Base-by-base conservation (phyloP, 1,140 invertebrate species). In the Drosophila insularis region DNA sequence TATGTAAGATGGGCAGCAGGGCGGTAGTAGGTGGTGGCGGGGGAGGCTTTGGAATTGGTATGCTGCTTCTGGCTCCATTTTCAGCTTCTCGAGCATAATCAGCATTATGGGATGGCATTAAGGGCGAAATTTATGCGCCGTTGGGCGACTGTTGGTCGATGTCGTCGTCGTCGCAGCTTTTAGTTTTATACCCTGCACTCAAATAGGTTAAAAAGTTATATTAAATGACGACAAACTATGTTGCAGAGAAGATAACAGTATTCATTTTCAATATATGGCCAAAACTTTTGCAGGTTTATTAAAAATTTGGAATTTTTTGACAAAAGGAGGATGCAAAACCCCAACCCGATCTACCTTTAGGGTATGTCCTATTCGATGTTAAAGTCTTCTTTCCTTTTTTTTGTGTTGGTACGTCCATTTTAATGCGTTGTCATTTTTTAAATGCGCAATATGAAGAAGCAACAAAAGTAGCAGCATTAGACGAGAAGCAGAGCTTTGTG, bases 41-140 rank as follows among this genome's bases (percentile, higher is more conserved):
- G 43, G 43, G 43, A 6, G 7, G 17, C 2, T 13, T 37, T 37
- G 17, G 10, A 21, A 50, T 21, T 50, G 17, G 43, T 50, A 50
- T 50, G 17, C 43, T 50, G 17, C 43, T 50, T 21, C 43, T 50
- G 17, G 43, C 43, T 50, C 43, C 43, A 50, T 50, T 50, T 50
- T 55, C 64, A 60, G 60, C 23, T 60, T 53, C 50, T 68, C 46
- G 13, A 46, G 55, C 70, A 71, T 87, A 81, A 87, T 87, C 82
- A 86, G 76, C 79, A 70, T 86, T 86, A 81, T 87, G 78, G 62
- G 68, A 69, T 63, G 64, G 63, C 82, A 86, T 87, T 87, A 86
- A 50, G 64, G 71, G 37, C 43, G 39, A 76, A 81, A 87, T 86
- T 86, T 76, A 86, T 87, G 81, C 68, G 74, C 70, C 61, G 82